Base-by-base conservation (phyloP, 2,113 vertebrate genomes). In the Saccopteryx bilineata region DNA sequence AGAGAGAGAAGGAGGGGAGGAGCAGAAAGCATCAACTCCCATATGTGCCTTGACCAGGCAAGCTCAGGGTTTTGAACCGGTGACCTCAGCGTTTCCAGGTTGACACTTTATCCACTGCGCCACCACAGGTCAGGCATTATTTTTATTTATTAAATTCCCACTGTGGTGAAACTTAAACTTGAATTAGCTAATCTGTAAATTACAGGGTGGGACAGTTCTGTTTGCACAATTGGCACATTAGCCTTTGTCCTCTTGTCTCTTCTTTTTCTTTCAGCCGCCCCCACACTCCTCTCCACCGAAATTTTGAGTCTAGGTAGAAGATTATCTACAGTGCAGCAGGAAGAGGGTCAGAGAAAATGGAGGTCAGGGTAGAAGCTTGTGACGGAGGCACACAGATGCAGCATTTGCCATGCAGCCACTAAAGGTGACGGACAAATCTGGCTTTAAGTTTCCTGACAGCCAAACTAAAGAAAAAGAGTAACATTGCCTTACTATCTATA, bases 171-270 rank as follows among this genome's bases (percentile, higher is more conserved):
- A 85, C 21, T 72, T 93, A 33, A 46, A 48, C 61, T 69, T 85
- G n/a, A 80, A 17, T 63, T 86, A 88, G 78, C n/a, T 56, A 60
- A 75, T 90, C 63, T 91, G 78, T 88, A 93, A 76, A 80, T 86
- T 26, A 74, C 19, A 93, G 86, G 31, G 19, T 46, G 84, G 56
- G 46, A n/a, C 9, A 48, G 2, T 63, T 88, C 48, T 81, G 33
- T 61, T 84, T 75, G 17, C 24, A 28, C 19, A 28, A 9, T 24
- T 74, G 50, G 9, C 23, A 10, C 2, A 6, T 90, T 9, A 24
- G 65, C 21, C 7, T 33, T 80, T 80, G 8, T 11, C 9, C 46
- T 31, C 8, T 39, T 90, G 46, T 3, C n/a, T 24, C 9, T n/a
- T 26, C 17, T 69, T 63, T 23, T 69, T 54, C 24, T 50, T 24